These are phyloP conservation scores for Zenarchopterus dispar DNA, from an alignment of 2,797 vertebrate species.

Conservation along the genomic window DNA sequence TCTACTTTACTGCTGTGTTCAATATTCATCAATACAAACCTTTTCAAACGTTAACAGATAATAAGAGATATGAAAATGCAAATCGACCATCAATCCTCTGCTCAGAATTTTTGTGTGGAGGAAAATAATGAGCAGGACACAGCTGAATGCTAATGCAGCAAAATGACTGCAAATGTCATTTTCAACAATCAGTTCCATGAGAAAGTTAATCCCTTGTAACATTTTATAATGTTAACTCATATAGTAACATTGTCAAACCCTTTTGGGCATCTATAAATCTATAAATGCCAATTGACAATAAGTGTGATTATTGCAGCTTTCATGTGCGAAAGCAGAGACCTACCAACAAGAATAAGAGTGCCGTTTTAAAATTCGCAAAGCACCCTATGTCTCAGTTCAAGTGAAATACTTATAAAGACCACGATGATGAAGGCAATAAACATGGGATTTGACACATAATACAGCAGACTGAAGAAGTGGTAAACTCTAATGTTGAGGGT, in stretches of 20 bases:
- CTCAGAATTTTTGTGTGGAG: constrained; percentile 4
- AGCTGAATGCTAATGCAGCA: constrained; percentile 8
- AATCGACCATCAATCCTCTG: constrained; percentile 3
- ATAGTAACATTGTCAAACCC: neutral
- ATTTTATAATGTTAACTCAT: constrained; percentile 8
- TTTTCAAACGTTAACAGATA: constrained; percentile 3
- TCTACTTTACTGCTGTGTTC: neutral
- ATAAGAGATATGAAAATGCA: neutral
- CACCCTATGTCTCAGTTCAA: neutral
- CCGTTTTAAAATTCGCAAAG: neutral
- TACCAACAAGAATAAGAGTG: neutral
- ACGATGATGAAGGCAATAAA: too few relatives aligned
- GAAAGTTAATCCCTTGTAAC: constrained; percentile 3
- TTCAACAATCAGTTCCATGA: constrained; percentile 16
- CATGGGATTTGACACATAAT: too few relatives aligned
- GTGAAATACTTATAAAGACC: neutral
- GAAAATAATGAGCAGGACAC: constrained; percentile 8
- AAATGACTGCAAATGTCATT: constrained; percentile 26
- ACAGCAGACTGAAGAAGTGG: too few relatives aligned
- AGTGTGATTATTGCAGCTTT: neutral
- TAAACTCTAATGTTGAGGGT: too few relatives aligned
- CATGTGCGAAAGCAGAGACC: too few relatives aligned
- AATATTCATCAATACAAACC: neutral
- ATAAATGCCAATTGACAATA: neutral
- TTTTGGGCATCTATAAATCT: neutral